Conservation (phyloP, 2,113 vertebrate species). For the Jaculus jaculus region DNA sequence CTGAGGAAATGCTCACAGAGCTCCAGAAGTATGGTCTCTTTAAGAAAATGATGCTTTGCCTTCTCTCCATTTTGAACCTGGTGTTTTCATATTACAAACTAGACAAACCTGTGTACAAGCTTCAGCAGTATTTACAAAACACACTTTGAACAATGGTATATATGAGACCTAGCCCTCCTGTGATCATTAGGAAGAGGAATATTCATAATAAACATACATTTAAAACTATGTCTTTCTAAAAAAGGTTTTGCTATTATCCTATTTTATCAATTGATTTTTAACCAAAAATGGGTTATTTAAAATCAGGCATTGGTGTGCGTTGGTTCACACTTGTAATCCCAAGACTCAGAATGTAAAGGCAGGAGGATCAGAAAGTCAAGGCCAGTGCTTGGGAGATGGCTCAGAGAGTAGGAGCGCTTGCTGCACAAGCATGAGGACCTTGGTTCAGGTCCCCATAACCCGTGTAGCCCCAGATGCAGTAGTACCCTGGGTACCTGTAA, state of each 20-base stretch:
- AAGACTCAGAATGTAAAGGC: too few species aligned
- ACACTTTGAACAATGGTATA: neutral
- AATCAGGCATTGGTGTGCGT: neutral
- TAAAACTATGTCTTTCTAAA: neutral
- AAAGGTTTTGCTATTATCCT: neutral
- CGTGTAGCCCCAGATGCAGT: too few species aligned
- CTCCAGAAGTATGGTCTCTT: neutral
- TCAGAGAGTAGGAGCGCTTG: too few species aligned
- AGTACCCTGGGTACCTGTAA: too few species aligned
- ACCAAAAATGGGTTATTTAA: slow-evolving; percentile 23
- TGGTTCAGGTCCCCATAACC: too few species aligned
- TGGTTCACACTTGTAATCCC: too few species aligned
- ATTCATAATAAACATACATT: neutral
- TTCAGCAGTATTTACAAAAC: neutral
- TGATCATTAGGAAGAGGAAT: neutral
- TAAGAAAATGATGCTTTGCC: neutral
- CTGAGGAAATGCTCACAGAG: neutral
- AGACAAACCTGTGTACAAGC: neutral
- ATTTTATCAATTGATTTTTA: slow-evolving; percentile 17
- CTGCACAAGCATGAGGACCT: too few species aligned
- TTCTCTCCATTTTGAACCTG: neutral
- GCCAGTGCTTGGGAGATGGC: too few species aligned
- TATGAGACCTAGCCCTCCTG: neutral
- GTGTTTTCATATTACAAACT: neutral
- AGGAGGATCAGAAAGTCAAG: too few species aligned